phyloP scores from a whole-genome alignment of 2,113 vertebrate genomes.

The Coryphaenoides rupestris region DNA sequence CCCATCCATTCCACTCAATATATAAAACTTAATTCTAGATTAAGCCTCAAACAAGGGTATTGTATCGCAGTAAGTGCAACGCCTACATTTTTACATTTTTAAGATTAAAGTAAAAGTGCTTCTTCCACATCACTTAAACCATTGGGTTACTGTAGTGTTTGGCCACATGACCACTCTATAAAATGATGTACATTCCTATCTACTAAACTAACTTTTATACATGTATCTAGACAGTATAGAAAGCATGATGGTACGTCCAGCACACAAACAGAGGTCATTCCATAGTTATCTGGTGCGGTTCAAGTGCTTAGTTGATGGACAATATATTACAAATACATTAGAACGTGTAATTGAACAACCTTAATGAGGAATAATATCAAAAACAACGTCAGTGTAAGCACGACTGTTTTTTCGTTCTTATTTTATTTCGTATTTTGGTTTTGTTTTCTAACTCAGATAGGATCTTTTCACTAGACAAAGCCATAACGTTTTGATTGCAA shows the following conservation, averaged over 20 bases:
- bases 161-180: too few species aligned
- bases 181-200: too few species aligned
- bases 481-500: constrained; percentile 79
- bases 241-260: constrained; percentile 41
- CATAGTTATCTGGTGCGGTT: constrained; percentile 15
- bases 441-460: constrained; percentile 66
- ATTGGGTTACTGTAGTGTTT: too few species aligned
- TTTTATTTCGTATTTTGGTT: constrained; percentile 23
- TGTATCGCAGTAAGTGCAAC: too few species aligned
- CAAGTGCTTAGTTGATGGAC: constrained; percentile 13
- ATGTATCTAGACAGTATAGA: constrained; percentile 3
- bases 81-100: too few species aligned
- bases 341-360: constrained; percentile 30
- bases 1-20: too few species aligned
- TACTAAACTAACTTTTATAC: too few species aligned
- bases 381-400: too few species aligned
- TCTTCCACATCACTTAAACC: too few species aligned
- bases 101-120: too few species aligned
- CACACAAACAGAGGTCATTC: neutral
- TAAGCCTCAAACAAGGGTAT: too few species aligned
- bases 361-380: constrained; percentile 11
- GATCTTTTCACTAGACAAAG: constrained; percentile 75
- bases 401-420: constrained; percentile 17
- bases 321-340: constrained; percentile 30
- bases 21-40: too few species aligned